phyloP scores from a whole-genome alignment of 2,888 invertebrate genomes.

The Erebia palarica region DNA sequence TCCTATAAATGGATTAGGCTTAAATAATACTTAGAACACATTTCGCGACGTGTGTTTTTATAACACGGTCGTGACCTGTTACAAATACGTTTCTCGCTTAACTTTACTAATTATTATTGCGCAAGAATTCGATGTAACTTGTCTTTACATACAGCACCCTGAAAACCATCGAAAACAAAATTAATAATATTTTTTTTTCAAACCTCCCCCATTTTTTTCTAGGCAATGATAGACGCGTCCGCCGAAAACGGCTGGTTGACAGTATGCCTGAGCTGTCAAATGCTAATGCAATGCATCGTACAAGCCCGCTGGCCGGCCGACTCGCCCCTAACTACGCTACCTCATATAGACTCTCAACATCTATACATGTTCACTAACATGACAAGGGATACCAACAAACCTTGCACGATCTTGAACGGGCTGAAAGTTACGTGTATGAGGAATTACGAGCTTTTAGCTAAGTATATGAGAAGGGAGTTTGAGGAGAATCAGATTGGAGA shows the following conservation, averaged over 20 bases:
- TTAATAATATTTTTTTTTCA: too few species aligned
- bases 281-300: slow-evolving; percentile 93
- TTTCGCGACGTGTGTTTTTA: too few species aligned
- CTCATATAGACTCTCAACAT: slow-evolving; percentile 86
- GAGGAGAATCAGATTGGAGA: slow-evolving; percentile 87
- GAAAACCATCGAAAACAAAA: background rate
- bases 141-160: too few species aligned
- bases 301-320: slow-evolving; percentile 95
- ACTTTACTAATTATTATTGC: too few species aligned
- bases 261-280: slow-evolving; percentile 89
- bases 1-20: too few species aligned
- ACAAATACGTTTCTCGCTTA: too few species aligned
- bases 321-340: slow-evolving; percentile 88
- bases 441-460: slow-evolving; percentile 84
- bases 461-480: slow-evolving; percentile 84
- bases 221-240: slow-evolving; percentile 98
- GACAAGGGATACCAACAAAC: slow-evolving; percentile 62
- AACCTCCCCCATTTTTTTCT: slow-evolving; percentile 45
- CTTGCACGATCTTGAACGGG: slow-evolving; percentile 79
- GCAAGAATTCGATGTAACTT: too few species aligned
- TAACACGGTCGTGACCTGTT: too few species aligned
- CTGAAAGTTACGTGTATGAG: slow-evolving; percentile 79
- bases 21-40: too few species aligned
- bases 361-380: slow-evolving; percentile 82
- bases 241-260: slow-evolving; percentile 95